Base-by-base conservation (phyloP, 1,140 invertebrate species). In the Medauroidea extradentata region DNA sequence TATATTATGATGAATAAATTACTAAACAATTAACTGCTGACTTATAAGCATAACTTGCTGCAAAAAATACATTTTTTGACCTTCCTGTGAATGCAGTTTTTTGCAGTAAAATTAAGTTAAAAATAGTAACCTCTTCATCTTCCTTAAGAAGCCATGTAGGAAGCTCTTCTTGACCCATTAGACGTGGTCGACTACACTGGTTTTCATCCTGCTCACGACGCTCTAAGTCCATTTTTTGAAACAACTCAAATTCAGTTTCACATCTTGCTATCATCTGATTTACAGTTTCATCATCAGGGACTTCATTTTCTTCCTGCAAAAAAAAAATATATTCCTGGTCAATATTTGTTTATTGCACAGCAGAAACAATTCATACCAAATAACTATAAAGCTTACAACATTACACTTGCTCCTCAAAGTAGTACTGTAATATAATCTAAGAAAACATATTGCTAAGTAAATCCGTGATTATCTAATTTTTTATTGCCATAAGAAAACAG, bases 251-350 rank as follows among this genome's bases (percentile, higher is more conserved):
- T 66, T 88, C 86, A 23, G 85, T 81, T 65, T 86, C 83, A 16
- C 57, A 63, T 9, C 86, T 69, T n/a, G 86, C 85, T 62, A 89
- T 76, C 85, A 89, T 88, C 68, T 87, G 85, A 70, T 88, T 89
- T 41, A 88, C 82, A 3, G 83, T 85, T 67, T 88, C 86, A 75
- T 88, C 87, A 76, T 89, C 86, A 11, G 86, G 86, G 7, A 85
- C 83, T 70, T 87, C 86, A 75, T 86, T 83, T 68, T 86, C 85
- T 65, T 88, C 85, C 71, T 83, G 46, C 8, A 42, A 54, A 11
- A 8, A n/a, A n/a, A n/a, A n/a, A n/a, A n/a, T n/a, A n/a, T n/a
- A 41, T 41, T 11, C n/a, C n/a, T 41, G 9, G 23, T 46, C n/a
- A n/a, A n/a, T n/a, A n/a, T n/a, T n/a, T n/a, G n/a, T n/a, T n/a